Percentiles rank a stretch among this genome's conserved stretches.
Evolutionary conservation across 2,113 vertebrate species (phyloP).

Genomic region (Phaetusa simplex): DNA sequence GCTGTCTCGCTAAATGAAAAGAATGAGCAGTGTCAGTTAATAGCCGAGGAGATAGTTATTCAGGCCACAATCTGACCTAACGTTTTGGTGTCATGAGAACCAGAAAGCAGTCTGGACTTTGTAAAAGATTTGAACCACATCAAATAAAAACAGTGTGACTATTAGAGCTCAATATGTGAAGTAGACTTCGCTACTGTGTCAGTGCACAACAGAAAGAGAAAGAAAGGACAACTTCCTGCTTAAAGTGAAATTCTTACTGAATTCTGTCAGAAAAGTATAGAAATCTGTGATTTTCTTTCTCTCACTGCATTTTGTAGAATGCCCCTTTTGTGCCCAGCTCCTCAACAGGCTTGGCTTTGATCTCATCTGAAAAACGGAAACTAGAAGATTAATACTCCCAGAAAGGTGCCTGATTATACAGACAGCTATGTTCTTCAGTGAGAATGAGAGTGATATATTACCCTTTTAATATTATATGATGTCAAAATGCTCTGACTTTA

Average conservation of each 20-base stretch:
- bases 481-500: background rate
- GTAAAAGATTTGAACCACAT: slow-evolving; percentile 1
- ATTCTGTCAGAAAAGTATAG: background rate
- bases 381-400: background rate
- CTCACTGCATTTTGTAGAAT: background rate
- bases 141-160: background rate
- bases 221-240: background rate
- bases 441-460: background rate
- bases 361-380: background rate
- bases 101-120: background rate
- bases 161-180: background rate
- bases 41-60: background rate
- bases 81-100: background rate
- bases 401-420: background rate
- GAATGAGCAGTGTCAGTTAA: background rate
- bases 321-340: background rate
- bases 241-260: background rate
- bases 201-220: background rate
- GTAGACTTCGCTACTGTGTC: background rate
- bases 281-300: background rate
- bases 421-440: background rate
- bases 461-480: background rate
- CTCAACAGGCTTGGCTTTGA: background rate
- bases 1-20: slow-evolving; percentile 12
- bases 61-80: slow-evolving; percentile 25